Conservation (phyloP, 2,797 vertebrate genomes). For the Antrozous pallidus region DNA sequence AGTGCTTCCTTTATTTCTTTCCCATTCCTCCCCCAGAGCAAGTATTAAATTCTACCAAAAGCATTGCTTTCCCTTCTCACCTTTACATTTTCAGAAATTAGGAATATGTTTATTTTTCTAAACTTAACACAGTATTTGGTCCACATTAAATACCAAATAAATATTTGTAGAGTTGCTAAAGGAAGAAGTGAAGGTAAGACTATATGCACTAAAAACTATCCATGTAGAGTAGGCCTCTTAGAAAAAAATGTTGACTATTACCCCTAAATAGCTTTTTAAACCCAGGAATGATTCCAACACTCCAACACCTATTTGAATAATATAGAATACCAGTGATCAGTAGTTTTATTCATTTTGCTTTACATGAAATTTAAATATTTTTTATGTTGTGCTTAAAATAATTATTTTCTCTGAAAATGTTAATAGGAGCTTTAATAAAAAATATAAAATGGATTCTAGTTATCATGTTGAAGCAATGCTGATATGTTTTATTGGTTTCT, state of each 20-base stretch:
- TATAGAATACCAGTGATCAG: neutral
- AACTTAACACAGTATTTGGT: neutral
- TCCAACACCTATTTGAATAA: neutral
- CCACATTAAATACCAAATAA: neutral
- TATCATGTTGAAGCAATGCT: neutral
- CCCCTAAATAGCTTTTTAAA: neutral
- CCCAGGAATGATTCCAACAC: neutral
- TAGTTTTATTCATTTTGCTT: slow-evolving; percentile 21
- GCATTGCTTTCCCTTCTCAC: neutral
- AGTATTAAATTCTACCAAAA: neutral
- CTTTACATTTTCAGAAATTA: neutral
- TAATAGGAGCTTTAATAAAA: neutral
- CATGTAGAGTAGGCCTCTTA: neutral
- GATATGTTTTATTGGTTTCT: neutral
- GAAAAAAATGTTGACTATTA: neutral
- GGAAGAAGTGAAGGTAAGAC: neutral
- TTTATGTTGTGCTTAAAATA: neutral
- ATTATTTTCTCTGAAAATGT: slow-evolving; percentile 29
- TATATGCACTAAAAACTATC: neutral
- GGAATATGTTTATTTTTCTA: neutral
- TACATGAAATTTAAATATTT: slow-evolving; percentile 20
- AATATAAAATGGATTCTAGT: neutral
- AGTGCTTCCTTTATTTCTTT: neutral
- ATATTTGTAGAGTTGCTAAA: neutral
- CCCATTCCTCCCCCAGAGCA: neutral